These are phyloP conservation scores for Dicrurus megarhynchus DNA, from an alignment of 2,113 vertebrate species.

Conservation along the genomic window DNA sequence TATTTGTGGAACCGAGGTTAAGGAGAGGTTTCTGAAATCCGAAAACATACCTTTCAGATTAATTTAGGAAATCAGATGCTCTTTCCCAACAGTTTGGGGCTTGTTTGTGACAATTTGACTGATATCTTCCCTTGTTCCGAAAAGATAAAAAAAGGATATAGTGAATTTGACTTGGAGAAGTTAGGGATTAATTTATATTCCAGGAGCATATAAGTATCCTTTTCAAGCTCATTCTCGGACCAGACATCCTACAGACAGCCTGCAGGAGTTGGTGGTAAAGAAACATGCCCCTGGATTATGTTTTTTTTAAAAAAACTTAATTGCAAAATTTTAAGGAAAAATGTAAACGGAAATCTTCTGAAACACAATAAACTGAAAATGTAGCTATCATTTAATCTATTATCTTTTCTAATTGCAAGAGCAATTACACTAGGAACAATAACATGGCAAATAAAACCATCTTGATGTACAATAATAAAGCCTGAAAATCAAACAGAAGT, in stretches of 20 bases:
- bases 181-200: conserved; percentile 7
- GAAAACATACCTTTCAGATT: background rate
- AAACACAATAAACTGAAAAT: background rate
- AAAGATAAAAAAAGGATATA: background rate
- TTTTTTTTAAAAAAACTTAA: background rate
- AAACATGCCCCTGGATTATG: background rate
- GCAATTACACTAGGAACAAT: background rate
- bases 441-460: background rate
- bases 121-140: conserved; percentile 1
- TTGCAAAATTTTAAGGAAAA: background rate
- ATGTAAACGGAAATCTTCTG: background rate
- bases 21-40: background rate
- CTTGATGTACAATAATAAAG: background rate
- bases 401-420: background rate
- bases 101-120: background rate
- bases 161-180: background rate
- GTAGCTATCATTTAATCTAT: background rate
- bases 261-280: background rate
- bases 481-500: background rate
- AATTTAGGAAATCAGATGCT: background rate
- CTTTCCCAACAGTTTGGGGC: background rate
- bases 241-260: background rate
- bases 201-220: background rate
- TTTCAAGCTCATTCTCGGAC: background rate
- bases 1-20: conserved; percentile 8